Percentiles rank a stretch among this genome's conserved stretches.
Evolutionary conservation across 2,888 invertebrate species (phyloP).

Genomic region (Eurytoma adleriae): DNA sequence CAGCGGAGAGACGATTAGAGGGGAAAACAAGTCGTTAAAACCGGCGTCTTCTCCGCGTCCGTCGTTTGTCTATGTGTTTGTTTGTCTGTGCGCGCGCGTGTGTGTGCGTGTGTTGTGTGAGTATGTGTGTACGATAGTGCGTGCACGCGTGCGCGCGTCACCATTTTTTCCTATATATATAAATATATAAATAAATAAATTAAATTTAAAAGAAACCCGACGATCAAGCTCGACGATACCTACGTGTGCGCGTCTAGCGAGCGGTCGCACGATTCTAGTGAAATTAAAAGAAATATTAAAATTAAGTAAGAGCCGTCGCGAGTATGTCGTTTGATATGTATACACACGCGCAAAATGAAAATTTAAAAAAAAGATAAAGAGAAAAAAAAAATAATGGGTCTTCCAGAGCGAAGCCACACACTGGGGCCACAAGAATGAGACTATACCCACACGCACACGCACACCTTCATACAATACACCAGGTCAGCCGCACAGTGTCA

Average conservation of each 20-base stretch:
- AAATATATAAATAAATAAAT: slow-evolving; percentile 9
- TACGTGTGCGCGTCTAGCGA: not conserved
- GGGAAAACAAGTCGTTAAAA: not conserved
- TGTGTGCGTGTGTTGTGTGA: slow-evolving; percentile 3
- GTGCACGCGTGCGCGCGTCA: slow-evolving; percentile 25
- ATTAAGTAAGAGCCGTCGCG: slow-evolving; percentile 3
- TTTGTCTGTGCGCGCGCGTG: slow-evolving; percentile 12
- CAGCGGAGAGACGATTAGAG: not conserved
- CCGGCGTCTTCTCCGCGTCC: slow-evolving; percentile 29
- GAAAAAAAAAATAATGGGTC: slow-evolving; percentile 43
- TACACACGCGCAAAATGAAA: slow-evolving; percentile 20
- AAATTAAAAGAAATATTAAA: slow-evolving; percentile 16
- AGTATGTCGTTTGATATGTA: slow-evolving; percentile 25
- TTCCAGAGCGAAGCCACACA: slow-evolving; percentile 53
- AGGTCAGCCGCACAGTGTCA: too few relatives aligned
- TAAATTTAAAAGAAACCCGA: slow-evolving; percentile 13
- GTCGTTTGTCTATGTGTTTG: slow-evolving; percentile 6
- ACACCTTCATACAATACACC: slow-evolving; percentile 5
- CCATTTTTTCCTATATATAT: slow-evolving; percentile 36
- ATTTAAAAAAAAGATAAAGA: slow-evolving; percentile 32
- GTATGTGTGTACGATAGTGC: slow-evolving; percentile 13
- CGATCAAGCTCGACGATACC: slow-evolving; percentile 10
- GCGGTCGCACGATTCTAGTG: slow-evolving; percentile 4
- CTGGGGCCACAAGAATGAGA: slow-evolving; percentile 46
- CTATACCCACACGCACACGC: slow-evolving; percentile 25